These are phyloP conservation scores for Lates calcarifer DNA, from an alignment of 2,113 vertebrate species.

Conservation along the genomic window DNA sequence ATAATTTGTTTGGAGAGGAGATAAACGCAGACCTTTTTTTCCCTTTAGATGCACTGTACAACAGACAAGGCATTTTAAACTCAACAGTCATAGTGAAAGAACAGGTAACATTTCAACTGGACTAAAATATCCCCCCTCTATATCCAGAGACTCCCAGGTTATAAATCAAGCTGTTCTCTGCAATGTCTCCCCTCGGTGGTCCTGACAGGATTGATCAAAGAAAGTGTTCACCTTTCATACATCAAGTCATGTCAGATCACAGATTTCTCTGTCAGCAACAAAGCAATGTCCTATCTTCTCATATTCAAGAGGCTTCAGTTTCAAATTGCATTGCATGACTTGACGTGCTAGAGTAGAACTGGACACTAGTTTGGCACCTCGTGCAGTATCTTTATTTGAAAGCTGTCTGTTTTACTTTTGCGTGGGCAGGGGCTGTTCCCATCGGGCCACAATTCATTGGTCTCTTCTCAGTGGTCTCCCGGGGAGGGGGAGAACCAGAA, in stretches of 20 bases:
- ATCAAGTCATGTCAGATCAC: constrained; percentile 34
- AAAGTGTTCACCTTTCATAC: not conserved
- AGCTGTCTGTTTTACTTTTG: constrained; percentile 36
- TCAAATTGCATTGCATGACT: not conserved
- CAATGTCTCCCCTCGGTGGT: not conserved
- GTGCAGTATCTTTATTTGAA: constrained; percentile 37
- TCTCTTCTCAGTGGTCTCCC: constrained; percentile 56
- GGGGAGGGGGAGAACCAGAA: constrained; percentile 48
- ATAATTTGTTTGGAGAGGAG: not conserved
- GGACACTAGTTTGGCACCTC: not conserved
- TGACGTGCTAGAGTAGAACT: constrained; percentile 5
- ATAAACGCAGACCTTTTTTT: not conserved
- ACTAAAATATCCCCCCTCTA: constrained; percentile 4
- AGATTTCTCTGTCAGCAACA: constrained; percentile 30
- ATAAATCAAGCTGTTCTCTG: constrained; percentile 33
- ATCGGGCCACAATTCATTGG: not conserved
- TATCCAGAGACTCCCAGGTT: not conserved
- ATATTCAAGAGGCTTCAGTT: constrained; percentile 19
- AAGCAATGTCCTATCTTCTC: not conserved
- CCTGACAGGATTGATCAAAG: constrained; percentile 39
- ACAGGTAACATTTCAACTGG: not conserved
- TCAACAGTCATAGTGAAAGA: not conserved
- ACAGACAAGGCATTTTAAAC: not conserved
- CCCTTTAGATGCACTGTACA: not conserved
- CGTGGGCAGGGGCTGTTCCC: constrained; percentile 28